These are phyloP conservation scores for Eugnorisma glareosa DNA, from an alignment of 2,888 invertebrate genomes.

Conservation along the genomic window DNA sequence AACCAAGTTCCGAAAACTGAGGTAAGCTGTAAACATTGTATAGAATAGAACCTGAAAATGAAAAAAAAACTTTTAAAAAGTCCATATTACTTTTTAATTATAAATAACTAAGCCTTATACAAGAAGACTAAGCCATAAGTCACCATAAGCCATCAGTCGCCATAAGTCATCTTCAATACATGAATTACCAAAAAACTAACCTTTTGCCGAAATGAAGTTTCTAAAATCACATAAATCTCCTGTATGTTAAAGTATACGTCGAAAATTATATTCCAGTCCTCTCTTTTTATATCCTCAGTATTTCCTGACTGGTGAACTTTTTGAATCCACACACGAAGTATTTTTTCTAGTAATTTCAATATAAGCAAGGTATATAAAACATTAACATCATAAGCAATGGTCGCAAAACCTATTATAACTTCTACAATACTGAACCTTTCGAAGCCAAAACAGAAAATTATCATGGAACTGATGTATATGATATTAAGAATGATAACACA, in stretches of 20 bases:
- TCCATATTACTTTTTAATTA: no score
- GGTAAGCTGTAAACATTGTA: neutral
- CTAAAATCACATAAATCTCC: slow-evolving; percentile 6
- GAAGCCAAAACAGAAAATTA: neutral
- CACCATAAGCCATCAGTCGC: no score
- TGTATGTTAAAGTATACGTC: slow-evolving; percentile 24
- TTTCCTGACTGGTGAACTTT: neutral
- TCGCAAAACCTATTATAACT: neutral
- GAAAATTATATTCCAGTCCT: slow-evolving; percentile 13
- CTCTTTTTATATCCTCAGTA: neutral
- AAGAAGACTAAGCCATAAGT: no score
- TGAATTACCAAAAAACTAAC: no score
- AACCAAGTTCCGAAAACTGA: neutral
- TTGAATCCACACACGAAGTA: slow-evolving; percentile 15
- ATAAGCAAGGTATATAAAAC: slow-evolving; percentile 21
- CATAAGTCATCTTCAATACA: no score
- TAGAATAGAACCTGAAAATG: neutral
- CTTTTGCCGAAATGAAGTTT: no score
- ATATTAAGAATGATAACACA: neutral
- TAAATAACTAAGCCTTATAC: no score
- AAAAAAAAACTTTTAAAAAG: neutral
- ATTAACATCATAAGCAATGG: slow-evolving; percentile 9
- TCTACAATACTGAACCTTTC: no score
- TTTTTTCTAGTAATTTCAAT: slow-evolving; percentile 18
- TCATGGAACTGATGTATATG: no score